Evolutionary conservation across 2,888 invertebrate genomes (phyloP), one percentile per base, ranked within the genome.

Genomic region (Chymomyza amoena): DNA sequence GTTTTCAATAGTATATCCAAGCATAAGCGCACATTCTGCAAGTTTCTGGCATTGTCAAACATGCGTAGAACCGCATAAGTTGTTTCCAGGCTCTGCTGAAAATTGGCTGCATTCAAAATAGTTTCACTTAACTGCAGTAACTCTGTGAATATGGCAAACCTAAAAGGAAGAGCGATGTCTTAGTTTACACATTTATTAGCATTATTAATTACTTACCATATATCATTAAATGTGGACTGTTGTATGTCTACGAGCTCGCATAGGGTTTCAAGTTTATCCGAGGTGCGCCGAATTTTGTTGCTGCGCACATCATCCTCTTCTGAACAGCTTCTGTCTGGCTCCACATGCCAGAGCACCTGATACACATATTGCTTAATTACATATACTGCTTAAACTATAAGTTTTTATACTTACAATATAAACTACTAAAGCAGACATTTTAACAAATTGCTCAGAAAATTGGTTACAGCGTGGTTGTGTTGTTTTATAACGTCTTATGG

Each of bases 111-210:
- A 62, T 85, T 87, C 57, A 91, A 71, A 10, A 91, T 70, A 5
- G 67, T 64, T 16, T 68, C 64, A 28, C 87, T 86, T 5, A 80
- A 73, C 50, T 75, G 78, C 10, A 91, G 67, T 15, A 91, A 62
- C 36, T 89, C 83, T 0, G 90, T 76, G 6, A 90, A 80, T 39
- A 91, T 87, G 51, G 86, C 87, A 67, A 91, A 79, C 89, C 90
- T 90, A 54, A 28, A 75, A 66, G 1, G 13, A 61, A 45, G 28
- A 54, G 36, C n/a, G 6, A 66, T 61, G 10, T 25, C 32, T 60
- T 25, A 50, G 36, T n/a, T 39, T 4, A 15, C 10, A 50, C 7
- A 4, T 18, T 13, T 15, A 28, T n/a, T 10, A 13, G 20, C 15
- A 56, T n/a, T 36, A 7, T 32, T 64, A 1, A n/a, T 13, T 32